These are phyloP conservation scores for Amphipoea oculea DNA, from an alignment of 2,888 invertebrate species.

Conservation along the genomic window DNA sequence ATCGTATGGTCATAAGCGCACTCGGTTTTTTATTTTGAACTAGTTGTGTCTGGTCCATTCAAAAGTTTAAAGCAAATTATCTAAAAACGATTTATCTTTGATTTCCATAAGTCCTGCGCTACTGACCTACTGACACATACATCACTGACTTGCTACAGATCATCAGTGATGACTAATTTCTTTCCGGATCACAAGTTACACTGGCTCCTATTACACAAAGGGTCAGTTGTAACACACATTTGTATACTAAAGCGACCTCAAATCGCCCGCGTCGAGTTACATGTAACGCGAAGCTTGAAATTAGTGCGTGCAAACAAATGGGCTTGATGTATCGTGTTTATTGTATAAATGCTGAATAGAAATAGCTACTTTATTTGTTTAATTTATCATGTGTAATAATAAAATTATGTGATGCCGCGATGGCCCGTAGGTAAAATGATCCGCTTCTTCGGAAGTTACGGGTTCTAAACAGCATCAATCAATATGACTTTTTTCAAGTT, in stretches of 20 bases:
- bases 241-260: conserved; percentile 38
- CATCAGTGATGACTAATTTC: conserved; percentile 35
- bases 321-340: conserved; percentile 1
- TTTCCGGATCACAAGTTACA: conserved; percentile 28
- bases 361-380: neutral
- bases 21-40: neutral
- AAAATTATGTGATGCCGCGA: neutral
- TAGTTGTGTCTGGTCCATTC: neutral
- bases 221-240: conserved; percentile 33
- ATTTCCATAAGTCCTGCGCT: conserved; percentile 1
- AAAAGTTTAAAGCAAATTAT: neutral
- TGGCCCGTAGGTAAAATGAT: neutral
- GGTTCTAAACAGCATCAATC: neutral
- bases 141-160: conserved; percentile 15
- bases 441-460: too few relatives aligned
- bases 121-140: conserved; percentile 40
- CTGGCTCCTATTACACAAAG: conserved; percentile 61
- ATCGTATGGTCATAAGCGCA: too few relatives aligned
- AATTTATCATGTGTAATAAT: neutral
- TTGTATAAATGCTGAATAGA: neutral
- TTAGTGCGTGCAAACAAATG: conserved; percentile 52
- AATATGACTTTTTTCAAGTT: too few relatives aligned
- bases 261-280: conserved; percentile 52
- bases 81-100: neutral
- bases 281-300: conserved; percentile 56